Base-by-base conservation (phyloP, 2,888 invertebrate genomes). In the Apotomis capreana region DNA sequence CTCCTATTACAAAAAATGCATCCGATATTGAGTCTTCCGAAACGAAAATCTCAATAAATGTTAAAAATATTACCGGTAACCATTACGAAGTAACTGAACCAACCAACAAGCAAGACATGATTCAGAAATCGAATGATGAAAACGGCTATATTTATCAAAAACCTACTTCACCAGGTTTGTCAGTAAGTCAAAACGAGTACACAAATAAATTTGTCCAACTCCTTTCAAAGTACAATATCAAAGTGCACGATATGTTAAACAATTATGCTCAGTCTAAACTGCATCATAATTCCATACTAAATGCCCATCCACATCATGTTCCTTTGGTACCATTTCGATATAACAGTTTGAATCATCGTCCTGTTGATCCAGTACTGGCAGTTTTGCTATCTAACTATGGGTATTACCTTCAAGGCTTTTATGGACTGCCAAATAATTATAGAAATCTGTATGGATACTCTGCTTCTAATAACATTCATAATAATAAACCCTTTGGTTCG, bases 331-430 rank as follows among this genome's bases (percentile, higher is more conserved):
- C 81, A 36, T 75, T 80, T 63, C 84, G 92, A 68, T 93, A 91
- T 80, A 95, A 95, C 81, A 94, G 90, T 81, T 87, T 89, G 61
- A 91, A 94, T 80, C 94, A 95, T 88, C 87, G 92, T 63, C 92
- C 94, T 1, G 84, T 94, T 52, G 94, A 95, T 88, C 95, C 95
- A 67, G 83, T 94, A 80, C 82, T 95, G 46, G 94, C 95, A 57
- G 92, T 95, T 64, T 87, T 95, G 73, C 87, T 95, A 61, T 95
- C 95, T 40, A 95, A 95, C 82, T 95, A 95, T 81, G 95, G 95
- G 3, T 90, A 91, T 78, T 95, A 95, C 80, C 78, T 95, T 62
- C 94, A 87, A 36, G 86, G 85, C 46, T 78, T 83, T 70, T 90
- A 86, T 73, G 89, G 90, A 8, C 80, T 83, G 67, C 82, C 80